Conservation (phyloP, 2,888 invertebrate genomes). For the Tipula unca region DNA sequence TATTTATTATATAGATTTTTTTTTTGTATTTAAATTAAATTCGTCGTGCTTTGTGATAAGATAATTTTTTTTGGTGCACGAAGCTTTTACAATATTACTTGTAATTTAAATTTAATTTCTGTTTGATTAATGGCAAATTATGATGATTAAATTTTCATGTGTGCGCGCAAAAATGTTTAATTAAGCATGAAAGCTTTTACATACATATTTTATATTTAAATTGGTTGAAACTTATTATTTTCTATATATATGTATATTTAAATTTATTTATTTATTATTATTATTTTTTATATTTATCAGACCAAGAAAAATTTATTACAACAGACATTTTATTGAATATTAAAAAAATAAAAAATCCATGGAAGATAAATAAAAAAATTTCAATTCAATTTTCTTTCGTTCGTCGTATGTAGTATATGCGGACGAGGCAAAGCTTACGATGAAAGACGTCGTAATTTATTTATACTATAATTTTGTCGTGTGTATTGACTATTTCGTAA, state of each 20-base stretch:
- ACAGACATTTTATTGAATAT: not conserved
- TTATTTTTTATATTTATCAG: not conserved
- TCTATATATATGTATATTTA: no score
- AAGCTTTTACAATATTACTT: not conserved
- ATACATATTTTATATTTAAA: not conserved
- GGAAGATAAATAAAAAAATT: not conserved
- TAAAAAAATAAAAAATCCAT: not conserved
- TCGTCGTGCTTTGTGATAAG: not conserved
- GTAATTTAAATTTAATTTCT: not conserved
- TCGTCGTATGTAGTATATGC: not conserved
- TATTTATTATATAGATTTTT: not conserved
- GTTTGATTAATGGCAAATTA: not conserved
- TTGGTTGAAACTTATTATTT: not conserved
- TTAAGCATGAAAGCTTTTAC: not conserved
- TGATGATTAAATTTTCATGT: not conserved
- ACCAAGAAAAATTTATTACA: not conserved
- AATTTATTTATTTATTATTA: not conserved
- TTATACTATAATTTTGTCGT: not conserved
- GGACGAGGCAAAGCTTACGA: not conserved
- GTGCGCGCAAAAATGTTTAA: not conserved
- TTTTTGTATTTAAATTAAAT: not conserved
- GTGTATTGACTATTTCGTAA: not conserved
- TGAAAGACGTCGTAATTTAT: not conserved
- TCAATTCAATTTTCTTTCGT: not conserved
- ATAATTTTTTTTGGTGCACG: not conserved